Base-by-base conservation (phyloP, 1,140 invertebrate species). In the Lasioglossum albipes region DNA sequence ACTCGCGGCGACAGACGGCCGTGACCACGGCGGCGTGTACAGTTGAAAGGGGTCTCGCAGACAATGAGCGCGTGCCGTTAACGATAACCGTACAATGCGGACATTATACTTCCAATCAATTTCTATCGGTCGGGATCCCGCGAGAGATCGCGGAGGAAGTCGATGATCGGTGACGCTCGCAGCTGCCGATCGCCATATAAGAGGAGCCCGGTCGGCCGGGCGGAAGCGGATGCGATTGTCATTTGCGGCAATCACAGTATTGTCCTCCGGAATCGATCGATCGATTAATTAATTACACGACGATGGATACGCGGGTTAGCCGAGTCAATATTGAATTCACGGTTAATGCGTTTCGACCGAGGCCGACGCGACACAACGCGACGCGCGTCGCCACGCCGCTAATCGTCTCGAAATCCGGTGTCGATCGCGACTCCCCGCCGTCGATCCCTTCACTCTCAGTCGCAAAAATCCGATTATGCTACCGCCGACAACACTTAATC, bases 301-400 rank as follows among this genome's bases (percentile, higher is more conserved):
- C 70, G 84, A 88, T 87, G 86, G 88, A 87, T 86, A 79, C 84
- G 87, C 76, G 81, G 87, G 90, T 92, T 91, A 91, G 87, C 84
- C 72, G 66, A 84, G 89, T 91, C 89, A 91, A 91, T 92, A 91
- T 91, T 91, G 90, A 89, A 91, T 91, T 84, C 85, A 89, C 86
- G 87, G 85, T 88, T 91, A 89, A 91, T 90, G 89, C 85, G 82
- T 89, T 87, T 81, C 84, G 67, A 74, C 62, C 52, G 4, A 10
- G 20, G 59, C 49, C 79, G 54, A 75, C 20, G 68, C 45, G 61
- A 49, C 45, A 10, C 45, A 3, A 3, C 10, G 10, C 10, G 10
- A 13, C 45, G 10, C 45, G 45, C 36, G 36, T 36, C 36, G 36
- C 36, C 36, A 36, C 36, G 75, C 62, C 79, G 79, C 73, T 83